These are phyloP conservation scores for Bombus picipes DNA, from an alignment of 1,140 invertebrate species.

Conservation along the genomic window DNA sequence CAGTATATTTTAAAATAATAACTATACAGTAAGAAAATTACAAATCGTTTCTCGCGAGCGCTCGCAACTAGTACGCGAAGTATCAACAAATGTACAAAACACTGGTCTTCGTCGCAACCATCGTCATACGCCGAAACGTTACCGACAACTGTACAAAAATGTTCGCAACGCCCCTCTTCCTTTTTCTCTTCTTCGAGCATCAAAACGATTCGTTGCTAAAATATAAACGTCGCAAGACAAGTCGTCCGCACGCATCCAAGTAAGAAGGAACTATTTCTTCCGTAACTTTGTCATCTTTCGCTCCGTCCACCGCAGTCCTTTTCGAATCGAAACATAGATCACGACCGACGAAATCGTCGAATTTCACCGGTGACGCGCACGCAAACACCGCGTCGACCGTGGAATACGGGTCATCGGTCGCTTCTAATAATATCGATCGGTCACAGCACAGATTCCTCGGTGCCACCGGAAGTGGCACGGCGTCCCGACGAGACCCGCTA, in stretches of 20 bases:
- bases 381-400: no score
- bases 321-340: background rate
- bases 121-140: background rate
- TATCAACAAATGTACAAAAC: constrained; percentile 54
- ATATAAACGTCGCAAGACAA: background rate
- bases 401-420: background rate
- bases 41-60: constrained; percentile 11
- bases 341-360: background rate
- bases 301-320: background rate
- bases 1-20: constrained; percentile 41
- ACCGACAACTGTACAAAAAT: constrained; percentile 24
- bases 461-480: constrained; percentile 50
- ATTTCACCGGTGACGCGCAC: background rate
- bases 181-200: background rate
- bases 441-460: constrained; percentile 43
- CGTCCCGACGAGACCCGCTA: constrained; percentile 52
- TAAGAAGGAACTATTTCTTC: constrained; percentile 24
- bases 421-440: constrained; percentile 37
- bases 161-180: no score
- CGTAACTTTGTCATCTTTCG: background rate
- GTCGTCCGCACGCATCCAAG: background rate
- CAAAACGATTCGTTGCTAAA: background rate
- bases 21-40: constrained; percentile 52
- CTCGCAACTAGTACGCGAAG: constrained; percentile 1
- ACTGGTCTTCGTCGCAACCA: background rate